These are phyloP conservation scores for Mesopsocus fuscifrons DNA, from an alignment of 2,888 invertebrate species.

Conservation along the genomic window DNA sequence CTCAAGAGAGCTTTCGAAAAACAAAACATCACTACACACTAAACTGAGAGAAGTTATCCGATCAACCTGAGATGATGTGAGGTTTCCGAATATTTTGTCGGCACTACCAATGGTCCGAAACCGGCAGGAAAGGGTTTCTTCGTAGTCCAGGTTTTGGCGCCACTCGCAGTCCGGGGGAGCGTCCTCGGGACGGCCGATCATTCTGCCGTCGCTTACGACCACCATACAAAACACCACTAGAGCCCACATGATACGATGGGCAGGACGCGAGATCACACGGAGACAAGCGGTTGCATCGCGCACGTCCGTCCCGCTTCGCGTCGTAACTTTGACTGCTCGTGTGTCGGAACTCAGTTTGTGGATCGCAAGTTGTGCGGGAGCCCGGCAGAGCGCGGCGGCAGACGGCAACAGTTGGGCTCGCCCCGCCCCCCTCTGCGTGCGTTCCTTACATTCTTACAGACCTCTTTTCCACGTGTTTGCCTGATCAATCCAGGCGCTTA, in stretches of 20 bases:
- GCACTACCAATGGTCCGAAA: constrained; percentile 51
- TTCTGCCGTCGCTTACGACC: constrained; percentile 1
- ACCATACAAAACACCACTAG: neutral
- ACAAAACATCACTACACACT: constrained; percentile 54
- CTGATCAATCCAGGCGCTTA: neutral
- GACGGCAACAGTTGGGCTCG: neutral
- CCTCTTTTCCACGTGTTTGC: neutral
- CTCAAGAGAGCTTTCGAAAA: constrained; percentile 49
- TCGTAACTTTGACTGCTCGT: neutral
- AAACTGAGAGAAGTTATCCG: constrained; percentile 44
- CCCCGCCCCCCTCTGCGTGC: neutral
- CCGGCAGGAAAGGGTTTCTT: constrained; percentile 40
- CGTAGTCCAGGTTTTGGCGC: constrained; percentile 33
- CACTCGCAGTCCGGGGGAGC: constrained; percentile 54
- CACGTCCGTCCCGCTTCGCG: neutral
- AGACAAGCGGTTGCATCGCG: no score
- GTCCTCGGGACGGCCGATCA: constrained; percentile 26
- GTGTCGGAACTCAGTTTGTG: neutral
- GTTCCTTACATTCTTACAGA: neutral
- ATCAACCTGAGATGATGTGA: constrained; percentile 47
- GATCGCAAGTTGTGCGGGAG: neutral
- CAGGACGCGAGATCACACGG: neutral
- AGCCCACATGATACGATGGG: neutral
- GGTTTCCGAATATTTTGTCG: constrained; percentile 44
- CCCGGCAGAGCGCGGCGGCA: neutral